Evolutionary conservation across 2,797 vertebrate genomes (phyloP).

Genomic region (Coilia nasus): DNA sequence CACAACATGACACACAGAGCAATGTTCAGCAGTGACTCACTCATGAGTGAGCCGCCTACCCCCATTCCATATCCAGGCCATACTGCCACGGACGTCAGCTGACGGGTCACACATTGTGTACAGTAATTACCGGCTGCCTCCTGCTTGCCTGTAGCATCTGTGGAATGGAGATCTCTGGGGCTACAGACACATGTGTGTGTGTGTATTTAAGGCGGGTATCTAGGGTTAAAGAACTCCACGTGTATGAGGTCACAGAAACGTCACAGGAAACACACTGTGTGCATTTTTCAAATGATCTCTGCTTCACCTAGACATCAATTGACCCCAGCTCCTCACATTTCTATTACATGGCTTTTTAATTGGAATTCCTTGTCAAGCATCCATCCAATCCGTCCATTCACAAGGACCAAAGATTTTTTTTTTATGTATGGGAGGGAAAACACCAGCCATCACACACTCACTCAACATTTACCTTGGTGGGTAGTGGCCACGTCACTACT

Average conservation of each 20-base stretch:
- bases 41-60: neutral
- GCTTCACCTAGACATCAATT: neutral
- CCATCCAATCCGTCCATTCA: neutral
- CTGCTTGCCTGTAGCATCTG: neutral
- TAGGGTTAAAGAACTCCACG: slow-evolving; percentile 15
- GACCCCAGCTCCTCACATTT: neutral
- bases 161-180: neutral
- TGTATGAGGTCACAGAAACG: neutral
- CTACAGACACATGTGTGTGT: neutral
- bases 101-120: neutral
- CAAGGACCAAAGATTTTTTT: neutral
- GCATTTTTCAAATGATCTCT: slow-evolving; percentile 8
- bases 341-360: neutral
- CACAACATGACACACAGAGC: neutral
- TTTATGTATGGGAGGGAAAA: neutral
- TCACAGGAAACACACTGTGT: slow-evolving; percentile 13
- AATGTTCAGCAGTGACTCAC: neutral
- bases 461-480: slow-evolving; percentile 62
- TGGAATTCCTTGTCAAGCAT: neutral
- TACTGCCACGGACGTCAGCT: slow-evolving; percentile 33
- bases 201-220: neutral
- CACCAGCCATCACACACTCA: neutral
- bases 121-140: slow-evolving; percentile 12
- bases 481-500: slow-evolving; percentile 74
- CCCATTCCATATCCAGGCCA: neutral